These are phyloP conservation scores for Neopelma chrysocephalum DNA, from an alignment of 2,797 vertebrate species.

Conservation along the genomic window DNA sequence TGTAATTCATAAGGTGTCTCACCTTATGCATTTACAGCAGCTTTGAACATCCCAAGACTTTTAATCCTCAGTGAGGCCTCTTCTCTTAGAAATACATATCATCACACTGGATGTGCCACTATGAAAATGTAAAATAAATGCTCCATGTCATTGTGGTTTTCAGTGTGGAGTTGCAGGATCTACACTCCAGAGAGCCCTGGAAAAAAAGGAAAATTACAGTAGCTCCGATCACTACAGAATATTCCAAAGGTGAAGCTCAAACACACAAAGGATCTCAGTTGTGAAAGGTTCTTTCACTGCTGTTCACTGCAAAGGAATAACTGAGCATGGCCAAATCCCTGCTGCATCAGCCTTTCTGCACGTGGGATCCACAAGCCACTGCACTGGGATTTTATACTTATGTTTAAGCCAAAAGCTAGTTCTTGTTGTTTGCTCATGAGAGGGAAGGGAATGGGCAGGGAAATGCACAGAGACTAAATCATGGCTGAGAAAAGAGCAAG, in stretches of 20 bases:
- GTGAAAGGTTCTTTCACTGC: background rate
- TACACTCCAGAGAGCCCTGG: background rate
- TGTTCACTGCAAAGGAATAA: background rate
- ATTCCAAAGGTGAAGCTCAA: background rate
- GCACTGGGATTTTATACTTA: background rate
- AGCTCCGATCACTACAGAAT: background rate
- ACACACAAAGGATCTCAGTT: background rate
- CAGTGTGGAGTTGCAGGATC: background rate
- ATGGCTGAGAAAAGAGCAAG: background rate
- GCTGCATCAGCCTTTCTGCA: background rate
- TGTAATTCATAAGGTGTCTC: background rate
- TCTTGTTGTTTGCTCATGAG: background rate
- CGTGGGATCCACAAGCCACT: background rate
- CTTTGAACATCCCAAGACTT: background rate
- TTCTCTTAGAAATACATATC: background rate
- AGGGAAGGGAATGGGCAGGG: background rate
- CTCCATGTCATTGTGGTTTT: rapidly evolving
- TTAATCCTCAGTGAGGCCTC: background rate
- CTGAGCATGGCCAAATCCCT: background rate
- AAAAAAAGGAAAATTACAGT: background rate
- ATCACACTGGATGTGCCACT: background rate
- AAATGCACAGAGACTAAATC: background rate
- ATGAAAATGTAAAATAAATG: background rate
- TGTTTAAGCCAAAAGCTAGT: background rate
- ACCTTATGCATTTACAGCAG: background rate